Evolutionary conservation across 2,797 vertebrate genomes (phyloP).

Genomic region (Myioborus melanocephalus): DNA sequence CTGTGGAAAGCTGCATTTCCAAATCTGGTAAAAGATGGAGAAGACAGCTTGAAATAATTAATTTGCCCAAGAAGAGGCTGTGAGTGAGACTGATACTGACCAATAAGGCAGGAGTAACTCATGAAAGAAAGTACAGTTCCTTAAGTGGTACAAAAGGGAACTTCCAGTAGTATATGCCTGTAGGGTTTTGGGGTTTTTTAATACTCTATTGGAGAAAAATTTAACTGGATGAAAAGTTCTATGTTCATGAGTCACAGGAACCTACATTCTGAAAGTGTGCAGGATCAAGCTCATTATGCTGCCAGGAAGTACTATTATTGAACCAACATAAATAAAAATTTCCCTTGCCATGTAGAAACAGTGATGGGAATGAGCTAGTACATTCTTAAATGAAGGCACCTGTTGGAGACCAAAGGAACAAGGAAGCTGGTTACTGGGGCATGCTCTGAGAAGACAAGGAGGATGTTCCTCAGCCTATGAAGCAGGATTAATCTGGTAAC

Average conservation of each 20-base stretch:
- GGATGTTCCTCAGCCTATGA: background rate
- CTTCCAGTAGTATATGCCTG: background rate
- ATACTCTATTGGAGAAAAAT: background rate
- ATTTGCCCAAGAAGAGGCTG: background rate
- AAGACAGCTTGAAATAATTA: background rate
- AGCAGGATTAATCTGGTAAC: background rate
- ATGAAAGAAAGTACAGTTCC: background rate
- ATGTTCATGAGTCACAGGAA: accelerated
- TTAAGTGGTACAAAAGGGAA: background rate
- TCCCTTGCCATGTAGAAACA: background rate
- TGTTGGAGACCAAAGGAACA: background rate
- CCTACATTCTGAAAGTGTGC: background rate
- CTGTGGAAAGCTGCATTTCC: background rate
- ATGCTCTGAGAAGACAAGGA: background rate
- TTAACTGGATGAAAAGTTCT: background rate
- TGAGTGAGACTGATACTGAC: background rate
- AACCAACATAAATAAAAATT: background rate
- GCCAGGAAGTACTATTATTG: background rate
- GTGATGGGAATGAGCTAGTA: background rate
- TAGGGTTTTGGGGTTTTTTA: no score
- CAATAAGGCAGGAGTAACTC: background rate
- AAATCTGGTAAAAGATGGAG: background rate
- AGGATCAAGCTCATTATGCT: background rate
- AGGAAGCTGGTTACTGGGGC: background rate
- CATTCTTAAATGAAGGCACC: background rate